phyloP scores from a whole-genome alignment of 2,797 vertebrate genomes.

The Nasua narica region DNA sequence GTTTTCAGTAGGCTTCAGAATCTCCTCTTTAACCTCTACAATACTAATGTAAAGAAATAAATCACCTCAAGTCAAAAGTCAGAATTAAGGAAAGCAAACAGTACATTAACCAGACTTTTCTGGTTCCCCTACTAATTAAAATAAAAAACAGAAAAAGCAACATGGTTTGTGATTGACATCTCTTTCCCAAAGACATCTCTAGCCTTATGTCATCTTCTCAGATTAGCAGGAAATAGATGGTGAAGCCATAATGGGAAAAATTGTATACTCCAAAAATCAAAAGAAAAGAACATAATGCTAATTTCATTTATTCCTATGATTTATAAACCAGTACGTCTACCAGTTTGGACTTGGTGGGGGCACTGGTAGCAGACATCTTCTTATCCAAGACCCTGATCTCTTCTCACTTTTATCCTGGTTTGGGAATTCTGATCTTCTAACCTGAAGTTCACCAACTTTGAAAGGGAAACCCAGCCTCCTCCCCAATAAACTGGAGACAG shows the following conservation, averaged over 20 bases:
- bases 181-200: slow-evolving; percentile 30
- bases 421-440: background rate
- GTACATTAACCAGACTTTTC: background rate
- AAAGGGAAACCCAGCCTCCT: background rate
- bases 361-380: background rate
- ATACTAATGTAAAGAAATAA: slow-evolving; percentile 13
- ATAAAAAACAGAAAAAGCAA: slow-evolving; percentile 19
- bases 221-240: background rate
- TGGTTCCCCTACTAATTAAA: background rate
- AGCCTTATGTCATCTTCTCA: background rate
- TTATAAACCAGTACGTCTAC: background rate
- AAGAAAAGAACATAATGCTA: background rate
- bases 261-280: background rate
- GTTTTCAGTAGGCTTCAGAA: slow-evolving; percentile 27
- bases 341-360: too few relatives aligned
- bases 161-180: background rate
- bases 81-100: slow-evolving; percentile 16
- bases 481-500: background rate
- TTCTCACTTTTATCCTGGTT: background rate
- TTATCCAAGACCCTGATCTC: background rate
- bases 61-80: slow-evolving; percentile 12
- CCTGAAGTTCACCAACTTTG: background rate
- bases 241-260: slow-evolving; percentile 7
- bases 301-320: background rate
- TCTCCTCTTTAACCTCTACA: background rate